Conservation (phyloP, 2,797 vertebrate genomes). For the Okamejei kenojei region DNA sequence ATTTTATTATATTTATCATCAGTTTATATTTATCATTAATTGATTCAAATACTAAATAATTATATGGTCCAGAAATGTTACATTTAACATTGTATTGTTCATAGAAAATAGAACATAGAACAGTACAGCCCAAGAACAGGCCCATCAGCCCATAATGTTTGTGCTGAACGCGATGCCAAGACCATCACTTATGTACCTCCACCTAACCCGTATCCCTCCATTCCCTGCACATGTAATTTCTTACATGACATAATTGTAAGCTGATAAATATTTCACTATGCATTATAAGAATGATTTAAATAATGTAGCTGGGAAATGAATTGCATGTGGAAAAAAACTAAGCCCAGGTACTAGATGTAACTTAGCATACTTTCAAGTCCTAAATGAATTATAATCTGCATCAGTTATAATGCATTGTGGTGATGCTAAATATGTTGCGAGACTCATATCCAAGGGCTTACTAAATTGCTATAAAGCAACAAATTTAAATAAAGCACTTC, state of each 20-base stretch:
- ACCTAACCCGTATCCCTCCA: no score
- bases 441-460: neutral
- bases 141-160: no score
- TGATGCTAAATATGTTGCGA: neutral
- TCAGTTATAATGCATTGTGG: neutral
- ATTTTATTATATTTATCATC: neutral
- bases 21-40: neutral
- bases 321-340: neutral
- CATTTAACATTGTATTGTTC: neutral
- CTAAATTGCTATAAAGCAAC: neutral
- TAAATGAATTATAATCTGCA: neutral
- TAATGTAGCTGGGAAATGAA: neutral
- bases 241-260: neutral
- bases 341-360: neutral
- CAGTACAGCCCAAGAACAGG: no score
- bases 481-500: neutral
- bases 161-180: no score
- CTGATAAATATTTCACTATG: neutral
- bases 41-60: conserved; percentile 6
- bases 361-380: neutral
- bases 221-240: no score
- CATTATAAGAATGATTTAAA: neutral
- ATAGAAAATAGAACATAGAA: no score
- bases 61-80: neutral
- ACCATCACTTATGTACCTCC: no score